These are phyloP conservation scores for Eulemur albifrons DNA, from an alignment of 2,797 vertebrate genomes.

Conservation along the genomic window DNA sequence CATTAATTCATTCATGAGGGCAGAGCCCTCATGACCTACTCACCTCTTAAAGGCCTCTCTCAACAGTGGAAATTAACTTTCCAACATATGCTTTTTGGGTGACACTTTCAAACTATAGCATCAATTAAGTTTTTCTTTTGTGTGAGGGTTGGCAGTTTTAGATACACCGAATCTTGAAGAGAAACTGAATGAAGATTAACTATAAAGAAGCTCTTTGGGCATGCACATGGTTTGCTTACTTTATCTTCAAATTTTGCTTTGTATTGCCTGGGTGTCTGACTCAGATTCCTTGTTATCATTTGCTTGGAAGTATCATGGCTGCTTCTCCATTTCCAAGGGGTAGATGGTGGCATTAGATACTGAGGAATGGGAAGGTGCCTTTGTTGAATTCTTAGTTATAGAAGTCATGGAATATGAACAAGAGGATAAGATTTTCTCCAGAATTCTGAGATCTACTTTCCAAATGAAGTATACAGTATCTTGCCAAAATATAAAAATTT, in stretches of 20 bases:
- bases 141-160: not conserved
- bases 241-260: conserved; percentile 17
- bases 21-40: not conserved
- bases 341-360: not conserved
- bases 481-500: not conserved
- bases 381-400: not conserved
- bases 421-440: not conserved
- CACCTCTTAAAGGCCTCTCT: not conserved
- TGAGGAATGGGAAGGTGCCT: not conserved
- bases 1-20: not conserved
- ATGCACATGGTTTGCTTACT: not conserved
- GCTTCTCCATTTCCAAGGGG: not conserved
- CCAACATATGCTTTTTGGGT: not conserved
- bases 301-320: not conserved
- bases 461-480: not conserved
- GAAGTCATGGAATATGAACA: not conserved
- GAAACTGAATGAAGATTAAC: not conserved
- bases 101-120: not conserved
- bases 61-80: not conserved
- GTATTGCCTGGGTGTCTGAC: not conserved
- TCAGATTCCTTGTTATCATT: not conserved
- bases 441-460: conserved; percentile 2
- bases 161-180: not conserved
- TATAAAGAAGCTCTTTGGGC: not conserved
- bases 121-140: not conserved